Base-by-base conservation (phyloP, 2,113 vertebrate species). In the Engystomops pustulosus region DNA sequence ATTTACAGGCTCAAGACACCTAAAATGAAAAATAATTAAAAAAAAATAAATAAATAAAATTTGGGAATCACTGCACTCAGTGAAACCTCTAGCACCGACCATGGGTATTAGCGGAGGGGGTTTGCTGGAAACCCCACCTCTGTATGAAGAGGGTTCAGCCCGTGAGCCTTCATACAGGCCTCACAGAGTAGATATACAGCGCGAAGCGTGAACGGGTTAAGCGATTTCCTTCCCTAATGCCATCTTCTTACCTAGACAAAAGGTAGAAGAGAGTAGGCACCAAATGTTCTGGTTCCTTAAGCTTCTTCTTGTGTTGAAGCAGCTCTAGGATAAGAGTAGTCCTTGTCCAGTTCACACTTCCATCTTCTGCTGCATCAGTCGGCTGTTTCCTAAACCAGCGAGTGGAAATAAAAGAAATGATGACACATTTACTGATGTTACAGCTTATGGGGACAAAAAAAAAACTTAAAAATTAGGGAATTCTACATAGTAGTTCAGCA, bases 231-330 rank as follows among this genome's bases (percentile, higher is more conserved):
- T 44, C 14, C 12, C 10, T 10, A 20, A 55, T 65, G 0, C 1
- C 34, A 36, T 2, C 7, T 78, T 41, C 44, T 34, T 91, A 99
- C 98, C 97, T 95, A 85, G 94, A 91, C 4, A 99, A 93, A 68
- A 99, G 92, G 51, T 88, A 92, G 90, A 99, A 99, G 12, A 99
- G 95, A 0, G 90, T 89, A 0, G 98, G 95, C 1, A 98, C 93
- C 90, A 99, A 17, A 0, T 81, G 81, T 88, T 98, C 94, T 0
- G 95, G 92, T 25, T 84, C 91, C 87, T 88, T 95, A 20, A 99
- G 93, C 82, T 99, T 99, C 92, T 99, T 99, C 90, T 99, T 99
- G 88, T 98, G 95, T 86, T 99, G 98, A 78, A 99, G 91, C 55
- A 99, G 90, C 88, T 99, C 98, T 87, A 99, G 91, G 89, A 98